phyloP scores from a whole-genome alignment of 2,797 vertebrate species.

The Ctenopoma kingsleyae region DNA sequence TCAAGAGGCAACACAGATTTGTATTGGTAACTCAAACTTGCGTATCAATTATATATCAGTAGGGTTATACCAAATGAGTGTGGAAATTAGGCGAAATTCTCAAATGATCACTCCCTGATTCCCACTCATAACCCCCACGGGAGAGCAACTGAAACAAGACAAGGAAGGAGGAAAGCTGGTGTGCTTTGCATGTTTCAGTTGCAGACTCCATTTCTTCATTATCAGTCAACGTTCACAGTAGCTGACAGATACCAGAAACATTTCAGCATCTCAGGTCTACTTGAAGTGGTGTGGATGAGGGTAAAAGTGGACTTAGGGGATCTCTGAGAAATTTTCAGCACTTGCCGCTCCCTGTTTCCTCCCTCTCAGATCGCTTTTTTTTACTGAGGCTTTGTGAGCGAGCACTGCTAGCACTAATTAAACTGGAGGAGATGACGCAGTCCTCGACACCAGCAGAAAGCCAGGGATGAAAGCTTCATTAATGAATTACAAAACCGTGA shows the following conservation, averaged over 20 bases:
- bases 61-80: constrained; percentile 2
- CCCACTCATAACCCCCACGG: constrained; percentile 9
- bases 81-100: constrained; percentile 14
- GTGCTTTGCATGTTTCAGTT: constrained; percentile 14
- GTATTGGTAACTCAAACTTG: constrained; percentile 49
- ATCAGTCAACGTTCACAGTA: constrained; percentile 20
- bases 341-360: constrained; percentile 44
- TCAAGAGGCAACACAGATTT: constrained; percentile 37
- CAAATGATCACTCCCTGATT: constrained; percentile 18
- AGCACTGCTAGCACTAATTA: constrained; percentile 70
- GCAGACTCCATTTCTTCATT: constrained; percentile 33
- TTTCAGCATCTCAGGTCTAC: constrained; percentile 26
- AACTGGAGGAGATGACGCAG: constrained; percentile 39
- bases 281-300: constrained; percentile 16
- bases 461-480: constrained; percentile 70
- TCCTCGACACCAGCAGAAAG: constrained; percentile 49
- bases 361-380: constrained; percentile 53
- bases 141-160: constrained; percentile 23
- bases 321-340: constrained; percentile 57
- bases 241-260: constrained; percentile 27
- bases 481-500: constrained; percentile 72
- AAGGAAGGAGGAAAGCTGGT: neutral
- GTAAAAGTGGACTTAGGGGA: constrained; percentile 17
- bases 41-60: constrained; percentile 54
- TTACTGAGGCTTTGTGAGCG: constrained; percentile 35